Evolutionary conservation across 2,797 vertebrate species (phyloP), one percentile per base, ranked within the genome.

Genomic region (Pseudochaenichthys georgianus): DNA sequence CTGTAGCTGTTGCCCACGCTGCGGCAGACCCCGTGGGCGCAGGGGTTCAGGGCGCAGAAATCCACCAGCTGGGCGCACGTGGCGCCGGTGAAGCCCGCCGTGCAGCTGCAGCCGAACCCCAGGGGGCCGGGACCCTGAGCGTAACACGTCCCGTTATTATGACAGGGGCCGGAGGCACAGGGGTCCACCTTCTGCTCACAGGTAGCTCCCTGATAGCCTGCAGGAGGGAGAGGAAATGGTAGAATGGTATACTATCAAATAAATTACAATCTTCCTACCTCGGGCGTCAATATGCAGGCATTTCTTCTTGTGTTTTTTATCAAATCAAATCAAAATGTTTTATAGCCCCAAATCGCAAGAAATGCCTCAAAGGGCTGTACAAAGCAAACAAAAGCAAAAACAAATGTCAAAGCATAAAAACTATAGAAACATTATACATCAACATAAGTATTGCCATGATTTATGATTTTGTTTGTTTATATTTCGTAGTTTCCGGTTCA

Each of bases 1-100:
- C 98, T 97, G 90, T 99, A 99, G 94, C 98, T 99, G 85, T 97
- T 99, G 55, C 97, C 97, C 84, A 97, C 94, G 0, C 97, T 98
- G 91, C 97, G 98, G 82, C 98, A 99, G 41, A 96, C 96, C 45
- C 98, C 98, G 0, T 99, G 98, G 13, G 98, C 97, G 3, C 98
- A 99, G 0, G 98, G 98, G 80, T 97, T 99, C 64, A 99, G 96
- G 19, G 97, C 96, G 9, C 98, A 99, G 95, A 99, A 99, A 89
- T 99, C 97, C 31, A 98, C 96, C 8, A 98, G 95, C 93, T 98
- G 96, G 61, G 95, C 92, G n/a, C 98, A 99, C 0, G 95, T 95
- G 0, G 96, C 94, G 19, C 98, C 98, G 0, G 97, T 99, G 89
- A 97, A 99, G 17, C 97, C 97, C 0, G 96, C 90, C 3, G 96